Evolutionary conservation across 1,140 invertebrate genomes (phyloP).

Genomic region (Muscidifurax raptorellus): DNA sequence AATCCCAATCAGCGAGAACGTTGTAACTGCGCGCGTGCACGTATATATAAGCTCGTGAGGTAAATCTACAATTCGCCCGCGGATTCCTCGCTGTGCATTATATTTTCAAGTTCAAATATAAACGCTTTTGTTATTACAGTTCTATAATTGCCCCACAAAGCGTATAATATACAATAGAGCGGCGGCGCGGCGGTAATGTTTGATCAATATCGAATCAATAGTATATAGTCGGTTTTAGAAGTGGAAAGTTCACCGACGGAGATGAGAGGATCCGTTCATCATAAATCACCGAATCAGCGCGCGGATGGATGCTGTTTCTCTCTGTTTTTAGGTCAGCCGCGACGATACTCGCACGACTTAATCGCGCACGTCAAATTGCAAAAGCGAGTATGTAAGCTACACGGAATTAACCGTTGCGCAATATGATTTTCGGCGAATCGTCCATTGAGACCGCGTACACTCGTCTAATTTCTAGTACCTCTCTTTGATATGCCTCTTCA

Average conservation of each 20-base stretch:
- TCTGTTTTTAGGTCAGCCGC: neutral
- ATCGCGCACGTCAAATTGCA: neutral
- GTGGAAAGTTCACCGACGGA: neutral
- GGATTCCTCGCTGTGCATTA: neutral
- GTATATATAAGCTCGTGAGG: slow-evolving; percentile 12
- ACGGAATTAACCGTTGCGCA: neutral
- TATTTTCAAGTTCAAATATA: no score
- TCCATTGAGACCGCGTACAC: neutral
- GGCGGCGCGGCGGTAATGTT: no score
- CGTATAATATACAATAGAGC: no score
- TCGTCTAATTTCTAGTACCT: neutral
- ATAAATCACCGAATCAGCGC: slow-evolving; percentile 8
- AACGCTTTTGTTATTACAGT: no score
- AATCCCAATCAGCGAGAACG: slow-evolving; percentile 30
- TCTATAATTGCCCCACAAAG: no score
- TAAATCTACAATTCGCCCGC: slow-evolving; percentile 28
- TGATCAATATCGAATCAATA: neutral
- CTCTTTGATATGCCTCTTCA: neutral
- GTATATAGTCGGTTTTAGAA: neutral
- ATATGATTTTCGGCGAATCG: slow-evolving; percentile 4
- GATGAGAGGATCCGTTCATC: neutral
- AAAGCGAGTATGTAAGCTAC: neutral
- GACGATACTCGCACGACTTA: neutral
- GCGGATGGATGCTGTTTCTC: neutral
- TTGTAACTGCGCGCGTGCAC: neutral